phyloP scores from a whole-genome alignment of 2,888 invertebrate species.

The Euplagia quadripunctaria region DNA sequence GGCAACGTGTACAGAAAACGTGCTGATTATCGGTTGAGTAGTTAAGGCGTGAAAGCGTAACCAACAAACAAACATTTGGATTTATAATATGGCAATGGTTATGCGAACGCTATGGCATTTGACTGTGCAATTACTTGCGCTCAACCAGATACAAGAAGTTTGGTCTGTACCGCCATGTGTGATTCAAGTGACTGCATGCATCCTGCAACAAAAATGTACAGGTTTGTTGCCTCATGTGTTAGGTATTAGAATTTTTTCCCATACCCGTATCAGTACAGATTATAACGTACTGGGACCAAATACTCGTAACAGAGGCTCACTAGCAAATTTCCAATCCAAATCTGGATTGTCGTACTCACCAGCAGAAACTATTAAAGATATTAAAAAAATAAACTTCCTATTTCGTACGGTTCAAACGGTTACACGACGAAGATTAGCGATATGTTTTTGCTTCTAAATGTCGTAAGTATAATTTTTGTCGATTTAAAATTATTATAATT shows the following conservation, averaged over 20 bases:
- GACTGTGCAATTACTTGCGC: constrained; percentile 51
- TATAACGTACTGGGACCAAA: too few species aligned
- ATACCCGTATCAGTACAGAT: too few species aligned
- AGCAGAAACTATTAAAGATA: too few species aligned
- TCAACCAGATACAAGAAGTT: constrained; percentile 30
- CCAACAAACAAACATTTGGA: background rate
- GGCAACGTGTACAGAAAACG: too few species aligned
- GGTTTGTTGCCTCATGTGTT: background rate
- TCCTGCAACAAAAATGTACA: constrained; percentile 10
- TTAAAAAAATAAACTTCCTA: too few species aligned
- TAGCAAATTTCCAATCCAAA: too few species aligned
- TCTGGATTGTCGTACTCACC: too few species aligned
- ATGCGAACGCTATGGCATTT: background rate
- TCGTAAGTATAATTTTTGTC: constrained; percentile 51
- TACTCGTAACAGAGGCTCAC: too few species aligned
- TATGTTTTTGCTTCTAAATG: constrained; percentile 43
- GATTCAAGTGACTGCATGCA: constrained; percentile 4
- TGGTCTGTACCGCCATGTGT: constrained; percentile 23
- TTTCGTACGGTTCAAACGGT: constrained; percentile 53
- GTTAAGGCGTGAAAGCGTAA: too few species aligned
- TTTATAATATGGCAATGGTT: constrained; percentile 5
- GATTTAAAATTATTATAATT: background rate
- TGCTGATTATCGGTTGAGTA: too few species aligned
- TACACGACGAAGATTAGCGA: constrained; percentile 32
- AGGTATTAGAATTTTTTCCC: background rate